Base-by-base conservation (phyloP, 2,113 vertebrate species). In the Cyphomyrus plagiostoma region DNA sequence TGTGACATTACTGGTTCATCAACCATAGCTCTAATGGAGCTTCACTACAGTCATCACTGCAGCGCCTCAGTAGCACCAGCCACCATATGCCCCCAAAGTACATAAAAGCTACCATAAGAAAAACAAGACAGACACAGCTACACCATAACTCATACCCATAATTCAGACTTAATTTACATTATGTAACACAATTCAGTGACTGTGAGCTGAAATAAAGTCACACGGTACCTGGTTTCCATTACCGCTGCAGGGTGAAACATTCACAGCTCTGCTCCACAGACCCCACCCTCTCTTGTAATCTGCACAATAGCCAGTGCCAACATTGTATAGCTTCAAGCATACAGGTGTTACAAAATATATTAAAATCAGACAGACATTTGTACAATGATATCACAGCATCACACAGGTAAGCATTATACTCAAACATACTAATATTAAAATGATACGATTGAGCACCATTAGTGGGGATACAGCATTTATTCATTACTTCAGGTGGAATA, bases 281-380 rank as follows among this genome's bases (percentile, higher is more conserved):
- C 85, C 90, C 87, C 87, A 91, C 74, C 93, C 93, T 49, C 90
- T 92, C 74, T 77, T 93, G 92, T 94, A 96, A 93, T 97, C 96
- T 30, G 94, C 96, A 93, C 98, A 98, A 93, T 95, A 95, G 92
- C 96, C 95, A 83, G 94, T 92, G 83, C 96, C 97, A 0, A 95
- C 93, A 90, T 95, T 98, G 94, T 96, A 97, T 92, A 98, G 95
- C 98, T 98, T 93, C 49, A 96, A 95, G 90, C 83, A 89, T 88
- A 90, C 58, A 91, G 77, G 85, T 6, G 11, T 35, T 80, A 89
- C 19, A 85, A 10, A 62, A 90, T 62, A 80, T 50, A 91, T 89
- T 90, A 45, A 87, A 80, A 88, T 87, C 17, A 82, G 53, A 50
- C 56, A 88, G 21, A 82, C 11, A 62, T 9, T 85, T 45, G 11